phyloP scores from a whole-genome alignment of 2,888 invertebrate species.

The Chironomus riparius region DNA sequence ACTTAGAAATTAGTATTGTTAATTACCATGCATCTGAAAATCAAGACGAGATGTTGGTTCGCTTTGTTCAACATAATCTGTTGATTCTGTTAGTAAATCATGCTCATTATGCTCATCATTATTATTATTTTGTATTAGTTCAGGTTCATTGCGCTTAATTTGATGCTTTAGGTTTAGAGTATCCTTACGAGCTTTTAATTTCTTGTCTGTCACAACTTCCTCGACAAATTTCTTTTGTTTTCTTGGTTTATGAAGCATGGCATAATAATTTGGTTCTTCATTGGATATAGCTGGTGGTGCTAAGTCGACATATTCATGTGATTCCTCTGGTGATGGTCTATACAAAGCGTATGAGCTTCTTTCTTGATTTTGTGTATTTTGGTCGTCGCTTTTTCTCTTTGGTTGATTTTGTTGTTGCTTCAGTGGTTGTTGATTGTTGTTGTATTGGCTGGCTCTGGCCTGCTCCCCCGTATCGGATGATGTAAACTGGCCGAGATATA shows the following conservation, averaged over 20 bases:
- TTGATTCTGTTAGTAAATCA: background rate
- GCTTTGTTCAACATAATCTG: background rate
- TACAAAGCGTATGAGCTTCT: background rate
- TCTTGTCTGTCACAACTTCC: background rate
- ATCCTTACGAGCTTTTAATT: background rate
- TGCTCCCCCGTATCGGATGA: background rate
- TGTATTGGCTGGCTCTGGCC: background rate
- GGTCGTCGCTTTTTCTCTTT: background rate
- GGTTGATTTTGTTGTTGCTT: background rate
- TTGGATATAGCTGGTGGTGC: constrained; percentile 5
- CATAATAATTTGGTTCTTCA: constrained; percentile 34
- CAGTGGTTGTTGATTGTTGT: background rate
- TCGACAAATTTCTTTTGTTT: constrained; percentile 39
- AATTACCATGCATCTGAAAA: constrained; percentile 68
- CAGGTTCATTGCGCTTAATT: background rate
- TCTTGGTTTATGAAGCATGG: constrained; percentile 35
- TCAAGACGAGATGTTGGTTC: constrained; percentile 45
- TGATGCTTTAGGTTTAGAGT: no score
- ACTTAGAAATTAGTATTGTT: constrained; percentile 3
- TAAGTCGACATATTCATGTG: background rate
- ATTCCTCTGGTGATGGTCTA: background rate
- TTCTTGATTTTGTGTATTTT: background rate
- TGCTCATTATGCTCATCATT: constrained; percentile 3
- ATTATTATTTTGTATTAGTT: background rate
- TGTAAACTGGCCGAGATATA: background rate